Conservation (phyloP, 2,888 invertebrate genomes). For the Muscina levida region DNA sequence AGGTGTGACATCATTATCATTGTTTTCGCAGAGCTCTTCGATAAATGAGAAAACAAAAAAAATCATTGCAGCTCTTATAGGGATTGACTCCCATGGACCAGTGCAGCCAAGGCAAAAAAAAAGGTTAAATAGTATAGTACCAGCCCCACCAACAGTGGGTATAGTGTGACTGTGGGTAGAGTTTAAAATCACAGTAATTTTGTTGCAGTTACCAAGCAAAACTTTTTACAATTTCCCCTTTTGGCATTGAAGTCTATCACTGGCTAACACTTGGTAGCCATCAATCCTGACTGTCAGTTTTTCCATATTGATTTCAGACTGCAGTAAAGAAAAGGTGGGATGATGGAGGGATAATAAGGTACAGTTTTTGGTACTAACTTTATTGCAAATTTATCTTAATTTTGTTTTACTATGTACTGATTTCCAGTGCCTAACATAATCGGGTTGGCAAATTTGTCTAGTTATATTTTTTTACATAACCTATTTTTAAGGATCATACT, state of each 20-base stretch:
- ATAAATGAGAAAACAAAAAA: slow-evolving; percentile 19
- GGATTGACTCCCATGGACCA: neutral
- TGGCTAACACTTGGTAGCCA: slow-evolving; percentile 20
- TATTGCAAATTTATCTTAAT: no score
- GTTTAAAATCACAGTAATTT: slow-evolving; percentile 5
- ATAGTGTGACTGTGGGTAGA: neutral
- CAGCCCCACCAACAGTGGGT: neutral
- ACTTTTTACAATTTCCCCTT: slow-evolving; percentile 13
- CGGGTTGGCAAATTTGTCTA: no score
- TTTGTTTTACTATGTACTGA: no score
- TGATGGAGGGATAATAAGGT: no score
- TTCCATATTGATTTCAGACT: no score
- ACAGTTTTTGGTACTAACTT: no score
- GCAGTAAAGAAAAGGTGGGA: no score
- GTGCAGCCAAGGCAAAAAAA: no score
- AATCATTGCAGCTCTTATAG: neutral
- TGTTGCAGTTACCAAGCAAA: slow-evolving; percentile 29
- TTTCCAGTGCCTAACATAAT: no score
- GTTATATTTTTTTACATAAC: no score
- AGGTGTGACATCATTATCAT: slow-evolving; percentile 49
- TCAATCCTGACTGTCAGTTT: slow-evolving; percentile 5
- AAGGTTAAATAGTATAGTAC: no score
- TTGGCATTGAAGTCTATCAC: slow-evolving; percentile 25
- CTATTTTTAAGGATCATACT: no score
- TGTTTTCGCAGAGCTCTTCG: slow-evolving; percentile 25